Evolutionary conservation across 2,888 invertebrate genomes (phyloP), one percentile per base, ranked within the genome.

Genomic region (Sisyra terminalis): DNA sequence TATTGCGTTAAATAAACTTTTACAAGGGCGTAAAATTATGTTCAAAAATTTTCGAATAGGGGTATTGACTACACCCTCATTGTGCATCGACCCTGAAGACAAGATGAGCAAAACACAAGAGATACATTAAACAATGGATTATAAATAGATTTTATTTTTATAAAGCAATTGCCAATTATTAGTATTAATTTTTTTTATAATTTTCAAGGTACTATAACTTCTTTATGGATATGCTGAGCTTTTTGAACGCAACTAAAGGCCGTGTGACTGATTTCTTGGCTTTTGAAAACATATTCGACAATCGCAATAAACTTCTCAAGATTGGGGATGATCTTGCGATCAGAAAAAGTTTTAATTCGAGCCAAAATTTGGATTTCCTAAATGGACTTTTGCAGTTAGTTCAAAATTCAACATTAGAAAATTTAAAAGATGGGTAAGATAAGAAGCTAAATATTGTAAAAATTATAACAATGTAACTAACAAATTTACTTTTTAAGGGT

Each of bases 341-440:
- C 16, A 35, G 52, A 1, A 63, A 55, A 0, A 50, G 50, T 31
- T 49, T 51, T 1, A 65, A 66, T 6, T 52, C 53, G 1, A 54
- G 69, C 3, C 52, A 55, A 36, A 45, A 52, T n/a, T 59, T 60
- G 0, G 56, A 69, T 6, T 38, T 65, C 15, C 47, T 67, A 5
- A 69, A 73, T 40, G 57, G 67, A 1, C 48, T 62, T 7, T 52
- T 71, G 47, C 57, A 62, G 46, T 40, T 72, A 6, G 47, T 70
- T 15, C 61, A 59, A 47, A 66, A 71, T 30, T 65, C 69, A 13
- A 62, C 60, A 1, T 51, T 69, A 14, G 61, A 64, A 11, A 62
- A 60, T 7, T 7, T 24, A 3, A 24, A 24, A 24, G 7, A 24
- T 24, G 24, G 24, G 24, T 24, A 24, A 24, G 7, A 24, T n/a